These are phyloP conservation scores for Pao palembangensis DNA, from an alignment of 2,113 vertebrate species.

Conservation along the genomic window DNA sequence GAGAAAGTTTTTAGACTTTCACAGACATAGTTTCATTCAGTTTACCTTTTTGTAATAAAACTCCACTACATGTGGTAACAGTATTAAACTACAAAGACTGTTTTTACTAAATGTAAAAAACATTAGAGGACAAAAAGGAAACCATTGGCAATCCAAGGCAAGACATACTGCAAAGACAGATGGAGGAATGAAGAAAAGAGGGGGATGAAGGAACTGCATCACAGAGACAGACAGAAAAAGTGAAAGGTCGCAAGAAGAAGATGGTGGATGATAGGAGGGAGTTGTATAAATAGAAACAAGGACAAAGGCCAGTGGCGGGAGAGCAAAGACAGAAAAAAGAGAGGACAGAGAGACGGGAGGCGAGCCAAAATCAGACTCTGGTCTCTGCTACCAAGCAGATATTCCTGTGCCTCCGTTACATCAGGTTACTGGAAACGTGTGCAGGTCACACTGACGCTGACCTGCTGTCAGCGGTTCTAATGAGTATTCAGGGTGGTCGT, in stretches of 20 bases:
- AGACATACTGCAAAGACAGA: conserved; percentile 19
- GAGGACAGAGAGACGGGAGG: conserved; percentile 33
- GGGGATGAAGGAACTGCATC: not conserved
- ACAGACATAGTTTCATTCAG: too few species aligned
- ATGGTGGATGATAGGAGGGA: conserved; percentile 23
- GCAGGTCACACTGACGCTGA: conserved; percentile 12
- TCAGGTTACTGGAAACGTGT: conserved; percentile 34
- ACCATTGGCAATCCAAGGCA: not conserved
- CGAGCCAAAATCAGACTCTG: conserved; percentile 39
- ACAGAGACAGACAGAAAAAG: not conserved
- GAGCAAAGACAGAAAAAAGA: conserved; percentile 34
- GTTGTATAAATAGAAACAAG: conserved; percentile 63
- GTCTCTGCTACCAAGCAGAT: conserved; percentile 32
- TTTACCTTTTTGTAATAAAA: too few species aligned
- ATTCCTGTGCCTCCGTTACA: conserved; percentile 37
- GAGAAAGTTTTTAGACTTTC: too few species aligned
- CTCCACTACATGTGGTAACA: not conserved
- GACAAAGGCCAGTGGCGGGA: conserved; percentile 61
- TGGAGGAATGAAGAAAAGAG: conserved; percentile 5
- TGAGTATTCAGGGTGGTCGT: not conserved
- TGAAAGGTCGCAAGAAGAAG: conserved; percentile 21
- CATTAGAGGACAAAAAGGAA: not conserved
- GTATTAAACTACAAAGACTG: not conserved
- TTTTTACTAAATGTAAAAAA: too few species aligned
- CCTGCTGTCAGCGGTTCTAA: conserved; percentile 24